A percentile compares a stretch with the other conserved stretches of the same genome.
These are phyloP conservation scores for Epistrophella euchroma DNA, from an alignment of 2,888 invertebrate genomes.

Conservation along the genomic window DNA sequence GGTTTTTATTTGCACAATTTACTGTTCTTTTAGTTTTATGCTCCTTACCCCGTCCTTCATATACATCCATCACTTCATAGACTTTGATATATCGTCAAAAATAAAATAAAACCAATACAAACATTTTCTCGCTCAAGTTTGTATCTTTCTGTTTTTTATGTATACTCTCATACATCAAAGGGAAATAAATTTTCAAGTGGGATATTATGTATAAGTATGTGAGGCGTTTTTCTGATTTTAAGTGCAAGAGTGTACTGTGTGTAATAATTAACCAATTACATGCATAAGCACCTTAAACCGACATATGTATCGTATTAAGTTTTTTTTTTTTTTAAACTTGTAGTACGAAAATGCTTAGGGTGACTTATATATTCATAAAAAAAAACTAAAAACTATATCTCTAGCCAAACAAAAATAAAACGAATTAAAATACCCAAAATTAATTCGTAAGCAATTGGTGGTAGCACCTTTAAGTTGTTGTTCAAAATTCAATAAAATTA, in stretches of 20 bases:
- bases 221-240: conserved; percentile 17
- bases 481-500: no score
- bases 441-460: no score
- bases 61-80: not conserved
- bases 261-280: conserved; percentile 74
- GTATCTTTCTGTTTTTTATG: not conserved
- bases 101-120: conserved; percentile 8
- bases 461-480: no score
- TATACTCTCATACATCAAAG: conserved; percentile 54
- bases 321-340: not conserved
- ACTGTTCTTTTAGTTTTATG: conserved; percentile 35
- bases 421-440: no score
- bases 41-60: not conserved
- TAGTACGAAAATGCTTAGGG: not conserved
- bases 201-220: not conserved
- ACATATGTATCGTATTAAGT: conserved; percentile 22
- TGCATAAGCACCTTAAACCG: conserved; percentile 66
- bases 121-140: conserved; percentile 22
- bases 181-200: conserved; percentile 35
- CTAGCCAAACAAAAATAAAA: no score
- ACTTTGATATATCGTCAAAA: conserved; percentile 55
- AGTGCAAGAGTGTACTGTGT: conserved; percentile 39
- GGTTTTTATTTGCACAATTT: conserved; percentile 61
- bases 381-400: not conserved
- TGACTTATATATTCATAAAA: not conserved